Conservation (phyloP, 2,797 vertebrate species). For the Pampus argenteus region DNA sequence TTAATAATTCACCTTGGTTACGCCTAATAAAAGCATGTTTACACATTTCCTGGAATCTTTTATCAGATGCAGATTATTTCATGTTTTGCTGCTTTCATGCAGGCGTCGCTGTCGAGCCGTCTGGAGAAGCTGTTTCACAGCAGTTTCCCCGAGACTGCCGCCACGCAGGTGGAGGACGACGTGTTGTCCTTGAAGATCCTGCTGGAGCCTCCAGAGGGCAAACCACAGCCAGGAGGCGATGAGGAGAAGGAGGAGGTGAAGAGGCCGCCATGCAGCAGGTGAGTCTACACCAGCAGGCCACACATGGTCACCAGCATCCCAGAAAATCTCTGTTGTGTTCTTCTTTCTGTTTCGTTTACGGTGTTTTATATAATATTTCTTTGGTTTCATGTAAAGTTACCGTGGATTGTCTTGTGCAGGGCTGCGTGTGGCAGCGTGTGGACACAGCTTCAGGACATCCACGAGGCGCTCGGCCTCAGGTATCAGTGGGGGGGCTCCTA, state of each 20-base stretch:
- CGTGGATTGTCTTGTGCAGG: conserved; percentile 69
- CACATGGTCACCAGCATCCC: no score
- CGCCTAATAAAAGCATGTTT: no score
- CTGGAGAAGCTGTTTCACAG: conserved; percentile 91
- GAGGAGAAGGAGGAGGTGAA: background rate
- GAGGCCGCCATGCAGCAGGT: conserved; percentile 48
- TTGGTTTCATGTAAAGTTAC: no score
- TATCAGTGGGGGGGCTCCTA: conserved; percentile 98
- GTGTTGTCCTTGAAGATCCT: conserved; percentile 85
- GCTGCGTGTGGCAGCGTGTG: conserved; percentile 85
- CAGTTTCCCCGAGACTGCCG: conserved; percentile 87
- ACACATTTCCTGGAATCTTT: no score
- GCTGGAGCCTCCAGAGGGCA: conserved; percentile 82
- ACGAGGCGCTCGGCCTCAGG: conserved; percentile 91
- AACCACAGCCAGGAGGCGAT: conserved; percentile 35
- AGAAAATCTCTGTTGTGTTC: no score
- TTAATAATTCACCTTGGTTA: no score
- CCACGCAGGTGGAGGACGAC: conserved; percentile 78
- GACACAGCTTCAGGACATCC: conserved; percentile 93
- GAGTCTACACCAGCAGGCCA: conserved; percentile 9
- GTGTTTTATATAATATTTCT: no score
- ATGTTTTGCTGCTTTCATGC: no score
- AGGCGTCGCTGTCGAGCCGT: conserved; percentile 87
- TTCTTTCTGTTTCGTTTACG: no score
- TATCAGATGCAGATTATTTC: no score